Evolutionary conservation across 2,888 invertebrate species (phyloP).

Genomic region (Chrysodeixis includens): DNA sequence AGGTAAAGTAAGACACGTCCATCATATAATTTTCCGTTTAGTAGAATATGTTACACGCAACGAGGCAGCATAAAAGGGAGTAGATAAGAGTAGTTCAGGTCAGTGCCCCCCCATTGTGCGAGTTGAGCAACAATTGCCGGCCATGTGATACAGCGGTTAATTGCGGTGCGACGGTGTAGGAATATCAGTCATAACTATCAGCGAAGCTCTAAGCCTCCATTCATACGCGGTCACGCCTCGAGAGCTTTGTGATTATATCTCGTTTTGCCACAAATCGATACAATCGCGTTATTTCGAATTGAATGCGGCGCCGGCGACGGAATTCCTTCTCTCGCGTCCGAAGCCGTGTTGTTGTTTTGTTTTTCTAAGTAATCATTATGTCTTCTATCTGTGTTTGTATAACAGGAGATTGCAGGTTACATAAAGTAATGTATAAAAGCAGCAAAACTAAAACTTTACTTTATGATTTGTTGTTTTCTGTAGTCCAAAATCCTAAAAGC

Average conservation of each 20-base stretch:
- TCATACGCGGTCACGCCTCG: slow-evolving; percentile 79
- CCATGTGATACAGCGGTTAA: slow-evolving; percentile 66
- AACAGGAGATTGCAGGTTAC: slow-evolving; percentile 9
- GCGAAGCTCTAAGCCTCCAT: slow-evolving; percentile 68
- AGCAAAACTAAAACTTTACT: slow-evolving; percentile 2
- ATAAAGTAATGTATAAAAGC: slow-evolving; percentile 8
- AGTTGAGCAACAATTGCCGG: slow-evolving; percentile 61
- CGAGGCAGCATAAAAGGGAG: slow-evolving; percentile 48
- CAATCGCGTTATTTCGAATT: slow-evolving; percentile 56
- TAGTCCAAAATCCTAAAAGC: not conserved
- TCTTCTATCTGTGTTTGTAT: slow-evolving; percentile 21
- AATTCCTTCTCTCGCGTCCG: slow-evolving; percentile 41
- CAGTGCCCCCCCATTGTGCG: slow-evolving; percentile 73
- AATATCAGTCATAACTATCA: slow-evolving; percentile 67
- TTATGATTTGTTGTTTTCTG: not conserved
- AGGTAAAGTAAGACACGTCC: slow-evolving; percentile 35
- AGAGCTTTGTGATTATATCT: slow-evolving; percentile 68
- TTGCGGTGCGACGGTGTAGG: slow-evolving; percentile 60
- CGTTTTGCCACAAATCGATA: slow-evolving; percentile 62
- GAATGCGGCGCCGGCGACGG: slow-evolving; percentile 45
- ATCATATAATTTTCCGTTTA: slow-evolving; percentile 43
- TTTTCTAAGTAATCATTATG: slow-evolving; percentile 27
- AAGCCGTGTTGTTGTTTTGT: slow-evolving; percentile 20
- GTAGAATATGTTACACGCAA: slow-evolving; percentile 43
- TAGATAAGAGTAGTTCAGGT: slow-evolving; percentile 65